Evolutionary conservation across 2,797 vertebrate species (phyloP).

Genomic region (Coracias cyanogaster): DNA sequence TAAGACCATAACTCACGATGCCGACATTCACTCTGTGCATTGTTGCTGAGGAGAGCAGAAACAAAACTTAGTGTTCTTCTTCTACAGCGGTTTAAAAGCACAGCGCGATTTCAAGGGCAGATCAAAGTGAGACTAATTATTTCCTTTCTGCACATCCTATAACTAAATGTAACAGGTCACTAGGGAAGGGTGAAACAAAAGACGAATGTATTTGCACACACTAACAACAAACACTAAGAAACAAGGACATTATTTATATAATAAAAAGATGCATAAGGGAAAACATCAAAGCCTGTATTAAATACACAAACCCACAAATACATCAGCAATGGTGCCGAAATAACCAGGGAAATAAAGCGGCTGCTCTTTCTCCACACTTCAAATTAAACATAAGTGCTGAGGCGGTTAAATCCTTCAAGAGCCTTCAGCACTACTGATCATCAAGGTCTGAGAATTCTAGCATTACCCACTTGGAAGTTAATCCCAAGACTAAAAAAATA

Average conservation of each 20-base stretch:
- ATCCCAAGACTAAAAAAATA: not conserved
- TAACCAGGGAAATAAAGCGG: constrained; percentile 38
- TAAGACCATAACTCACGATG: not conserved
- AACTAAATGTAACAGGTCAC: constrained; percentile 69
- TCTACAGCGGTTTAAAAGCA: constrained; percentile 37
- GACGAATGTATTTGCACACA: constrained; percentile 61
- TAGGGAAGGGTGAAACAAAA: constrained; percentile 65
- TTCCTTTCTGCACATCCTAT: constrained; percentile 65
- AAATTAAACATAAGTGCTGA: constrained; percentile 25
- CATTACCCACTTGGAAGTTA: not conserved
- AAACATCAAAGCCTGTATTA: constrained; percentile 61
- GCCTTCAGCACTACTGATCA: not conserved
- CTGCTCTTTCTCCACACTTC: constrained; percentile 11
- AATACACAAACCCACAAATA: constrained; percentile 39
- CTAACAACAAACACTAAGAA: constrained; percentile 64
- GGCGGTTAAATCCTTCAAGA: constrained; percentile 8
- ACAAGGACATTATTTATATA: constrained; percentile 63
- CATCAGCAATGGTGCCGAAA: constrained; percentile 37
- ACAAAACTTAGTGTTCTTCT: constrained; percentile 19
- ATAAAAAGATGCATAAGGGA: constrained; percentile 62
- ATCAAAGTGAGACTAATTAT: constrained; percentile 75
- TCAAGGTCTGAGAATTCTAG: not conserved
- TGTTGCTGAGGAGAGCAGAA: constrained; percentile 62
- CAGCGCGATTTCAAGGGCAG: constrained; percentile 61
- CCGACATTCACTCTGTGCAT: not conserved